These are phyloP conservation scores for Oscheius sp. DNA, from an alignment of 1,140 invertebrate genomes.

Conservation along the genomic window DNA sequence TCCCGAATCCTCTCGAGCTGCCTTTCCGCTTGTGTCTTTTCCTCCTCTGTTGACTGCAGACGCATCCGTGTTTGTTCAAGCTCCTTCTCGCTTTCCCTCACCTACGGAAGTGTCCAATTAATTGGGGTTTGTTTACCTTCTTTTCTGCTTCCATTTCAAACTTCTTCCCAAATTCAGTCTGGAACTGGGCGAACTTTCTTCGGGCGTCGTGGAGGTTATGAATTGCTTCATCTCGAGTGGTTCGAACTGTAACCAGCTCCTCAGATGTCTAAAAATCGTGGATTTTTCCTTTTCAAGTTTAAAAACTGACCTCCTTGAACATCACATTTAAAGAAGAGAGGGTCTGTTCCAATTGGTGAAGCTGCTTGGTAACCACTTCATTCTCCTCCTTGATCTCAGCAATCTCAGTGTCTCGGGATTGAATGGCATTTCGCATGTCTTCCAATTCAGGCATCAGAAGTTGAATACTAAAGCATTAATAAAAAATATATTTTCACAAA, in stretches of 20 bases:
- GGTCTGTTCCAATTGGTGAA: conserved; percentile 17
- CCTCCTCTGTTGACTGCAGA: conserved; percentile 20
- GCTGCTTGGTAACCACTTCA: conserved; percentile 5
- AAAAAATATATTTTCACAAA: not conserved
- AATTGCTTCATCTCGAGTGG: conserved; percentile 35
- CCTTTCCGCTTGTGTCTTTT: conserved; percentile 10
- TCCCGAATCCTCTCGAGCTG: conserved; percentile 32
- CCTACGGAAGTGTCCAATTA: not conserved
- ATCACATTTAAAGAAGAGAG: not conserved
- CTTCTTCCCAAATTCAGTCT: conserved; percentile 34
- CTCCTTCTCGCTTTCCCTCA: not conserved
- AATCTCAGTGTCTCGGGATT: not conserved
- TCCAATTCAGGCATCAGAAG: conserved; percentile 11
- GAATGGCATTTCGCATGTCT: not conserved
- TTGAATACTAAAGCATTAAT: not conserved
- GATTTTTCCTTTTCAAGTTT: not conserved
- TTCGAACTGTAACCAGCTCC: conserved; percentile 8
- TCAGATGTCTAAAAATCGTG: not conserved
- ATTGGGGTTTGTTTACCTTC: conserved; percentile 16
- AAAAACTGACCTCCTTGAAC: conserved; percentile 8
- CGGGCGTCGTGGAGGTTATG: conserved; percentile 36
- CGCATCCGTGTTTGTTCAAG: conserved; percentile 23
- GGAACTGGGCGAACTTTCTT: conserved; percentile 41
- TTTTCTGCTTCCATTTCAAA: conserved; percentile 21
- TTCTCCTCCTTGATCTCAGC: conserved; percentile 16